Base-by-base conservation (phyloP, 30 jellyfish, hydroid and myxozoan genomes). In the Aurelia sp. region DNA sequence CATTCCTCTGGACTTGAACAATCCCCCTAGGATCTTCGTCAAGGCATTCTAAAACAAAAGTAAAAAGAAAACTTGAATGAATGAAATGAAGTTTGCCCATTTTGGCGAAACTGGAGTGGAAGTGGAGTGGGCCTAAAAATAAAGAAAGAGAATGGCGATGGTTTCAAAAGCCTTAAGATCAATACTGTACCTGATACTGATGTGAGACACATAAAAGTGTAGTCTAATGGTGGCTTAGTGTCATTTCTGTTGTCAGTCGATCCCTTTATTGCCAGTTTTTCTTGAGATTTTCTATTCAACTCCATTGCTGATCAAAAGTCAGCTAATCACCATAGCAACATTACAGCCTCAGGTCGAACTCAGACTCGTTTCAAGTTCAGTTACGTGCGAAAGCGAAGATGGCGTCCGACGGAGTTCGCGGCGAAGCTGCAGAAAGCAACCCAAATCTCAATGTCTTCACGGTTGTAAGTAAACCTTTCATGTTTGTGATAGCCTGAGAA, bases 211-310 rank as follows among this genome's bases (percentile, higher is more conserved):
- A 90, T 82, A 51, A 90, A 90, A 5, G 97, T 90, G 75, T 23
- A 90, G 79, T 90, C 97, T n/a, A 90, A 85, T 12, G 97, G 97
- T 12, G 97, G 93, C 31, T 89, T 85, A 48, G 27, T 13, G 52
- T 82, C 91, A 50, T 74, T 64, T 44, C 87, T 80, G 55, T 51
- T 87, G 57, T 87, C 90, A 1, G 84, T 81, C 18, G 75, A 90
- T 17, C 93, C 77, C 60, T 75, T 78, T 13, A 82, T 82, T 9
- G 97, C 97, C 81, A 81, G 48, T 35, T 61, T 81, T 27, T 75
- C 97, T 40, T 67, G 85, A 31, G 78, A 11, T 53, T 73, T 84
- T n/a, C 82, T 44, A 76, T 72, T 84, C 93, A 73, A 65, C 20
- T 31, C 68, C 75, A 35, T 65, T 50, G 3, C 57, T 13, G 19